These are phyloP conservation scores for Drosophila rhopaloa DNA, from an alignment of 1,140 invertebrate species.

Conservation along the genomic window DNA sequence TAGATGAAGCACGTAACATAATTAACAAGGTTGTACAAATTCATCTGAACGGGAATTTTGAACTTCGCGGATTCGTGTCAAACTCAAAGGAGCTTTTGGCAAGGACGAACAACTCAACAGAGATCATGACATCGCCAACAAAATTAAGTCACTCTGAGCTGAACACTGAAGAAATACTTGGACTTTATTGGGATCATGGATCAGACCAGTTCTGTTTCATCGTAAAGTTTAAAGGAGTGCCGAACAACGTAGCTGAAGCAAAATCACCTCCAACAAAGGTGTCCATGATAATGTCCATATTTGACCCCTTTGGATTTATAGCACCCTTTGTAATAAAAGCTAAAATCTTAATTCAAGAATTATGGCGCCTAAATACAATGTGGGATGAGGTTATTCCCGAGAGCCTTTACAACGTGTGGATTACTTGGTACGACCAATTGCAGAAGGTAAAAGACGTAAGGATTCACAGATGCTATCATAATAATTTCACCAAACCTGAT, in stretches of 20 bases:
- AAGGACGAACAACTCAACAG: not conserved
- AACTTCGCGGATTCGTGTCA: not conserved
- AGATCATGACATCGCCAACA: not conserved
- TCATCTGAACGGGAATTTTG: not conserved
- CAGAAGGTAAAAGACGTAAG: not conserved
- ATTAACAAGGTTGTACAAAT: not conserved
- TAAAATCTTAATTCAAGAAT: not conserved
- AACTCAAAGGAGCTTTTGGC: not conserved
- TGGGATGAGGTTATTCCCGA: not conserved
- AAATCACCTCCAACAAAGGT: not conserved
- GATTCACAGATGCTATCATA: not conserved
- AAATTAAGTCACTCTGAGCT: not conserved
- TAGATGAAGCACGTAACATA: not conserved
- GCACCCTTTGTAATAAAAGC: not conserved
- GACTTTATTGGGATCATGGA: not conserved
- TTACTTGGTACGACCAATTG: not conserved
- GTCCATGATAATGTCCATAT: not conserved
- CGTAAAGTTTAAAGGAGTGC: not conserved
- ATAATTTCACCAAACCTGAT: not conserved
- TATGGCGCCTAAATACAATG: not conserved
- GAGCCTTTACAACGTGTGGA: not conserved
- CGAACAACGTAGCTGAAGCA: not conserved
- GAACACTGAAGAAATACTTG: not conserved
- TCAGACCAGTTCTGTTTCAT: conserved; percentile 5
- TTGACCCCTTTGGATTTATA: not conserved